These are phyloP conservation scores for Lontra canadensis DNA, from an alignment of 2,113 vertebrate genomes.

Conservation along the genomic window DNA sequence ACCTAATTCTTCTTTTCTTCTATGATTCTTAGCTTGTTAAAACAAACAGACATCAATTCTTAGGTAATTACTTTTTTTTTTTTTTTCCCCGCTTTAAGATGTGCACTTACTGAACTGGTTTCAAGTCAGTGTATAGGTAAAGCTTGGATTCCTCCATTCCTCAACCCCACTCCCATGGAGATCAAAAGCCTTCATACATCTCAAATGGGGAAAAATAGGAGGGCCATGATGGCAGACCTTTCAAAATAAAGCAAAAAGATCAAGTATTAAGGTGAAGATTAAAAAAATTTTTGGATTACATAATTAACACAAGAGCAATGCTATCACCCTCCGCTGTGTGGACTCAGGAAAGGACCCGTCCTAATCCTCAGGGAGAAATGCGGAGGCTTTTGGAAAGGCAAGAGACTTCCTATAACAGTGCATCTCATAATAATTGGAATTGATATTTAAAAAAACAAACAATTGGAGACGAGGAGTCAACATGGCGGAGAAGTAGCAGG, in stretches of 20 bases:
- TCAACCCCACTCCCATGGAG: not conserved
- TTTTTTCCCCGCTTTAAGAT: not conserved
- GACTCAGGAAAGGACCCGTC: not conserved
- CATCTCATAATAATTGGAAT: not conserved
- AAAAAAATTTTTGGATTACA: not conserved
- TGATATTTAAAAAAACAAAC: not conserved
- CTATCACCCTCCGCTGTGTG: not conserved
- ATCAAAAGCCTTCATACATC: not conserved
- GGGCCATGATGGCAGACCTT: not conserved
- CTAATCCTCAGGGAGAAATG: not conserved
- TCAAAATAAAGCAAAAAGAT: not conserved
- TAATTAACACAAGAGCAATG: not conserved
- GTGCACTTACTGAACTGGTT: not conserved
- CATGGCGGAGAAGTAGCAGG: too few relatives aligned
- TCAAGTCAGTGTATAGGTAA: not conserved
- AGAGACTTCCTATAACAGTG: not conserved
- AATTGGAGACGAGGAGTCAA: too few relatives aligned
- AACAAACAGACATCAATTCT: not conserved
- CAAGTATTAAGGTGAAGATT: not conserved
- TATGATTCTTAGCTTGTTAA: not conserved
- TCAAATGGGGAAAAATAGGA: not conserved
- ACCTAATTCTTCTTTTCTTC: not conserved
- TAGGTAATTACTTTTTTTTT: not conserved
- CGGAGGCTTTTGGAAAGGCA: not conserved
- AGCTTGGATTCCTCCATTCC: not conserved